A percentile compares a stretch with the other conserved stretches of the same genome.
phyloP scores from a whole-genome alignment of 2,797 vertebrate genomes.

The Lagocephalus sceleratus region DNA sequence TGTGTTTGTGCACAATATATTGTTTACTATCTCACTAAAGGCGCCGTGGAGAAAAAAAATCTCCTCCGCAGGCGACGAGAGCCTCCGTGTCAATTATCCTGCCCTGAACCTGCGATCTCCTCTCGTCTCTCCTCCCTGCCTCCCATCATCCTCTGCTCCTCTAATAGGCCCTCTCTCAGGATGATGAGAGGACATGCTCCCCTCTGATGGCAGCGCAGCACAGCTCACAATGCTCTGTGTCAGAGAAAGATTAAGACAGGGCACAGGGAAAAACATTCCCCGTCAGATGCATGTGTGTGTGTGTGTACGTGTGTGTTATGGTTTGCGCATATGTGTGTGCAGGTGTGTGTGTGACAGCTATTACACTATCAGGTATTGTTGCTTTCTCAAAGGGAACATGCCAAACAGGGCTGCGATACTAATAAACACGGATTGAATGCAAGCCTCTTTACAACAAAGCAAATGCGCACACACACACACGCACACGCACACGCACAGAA shows the following conservation, averaged over 20 bases:
- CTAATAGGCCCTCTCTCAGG: slow-evolving; percentile 73
- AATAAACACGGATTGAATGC: slow-evolving; percentile 80
- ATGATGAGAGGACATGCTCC: slow-evolving; percentile 76
- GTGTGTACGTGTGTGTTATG: slow-evolving; percentile 17
- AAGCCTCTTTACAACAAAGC: slow-evolving; percentile 68
- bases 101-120: slow-evolving; percentile 74
- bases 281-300: slow-evolving; percentile 39
- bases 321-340: no score
- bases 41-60: slow-evolving; percentile 35
- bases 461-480: slow-evolving; percentile 21
- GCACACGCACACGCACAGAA: slow-evolving; percentile 4
- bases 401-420: slow-evolving; percentile 73
- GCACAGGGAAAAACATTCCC: slow-evolving; percentile 70
- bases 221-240: slow-evolving; percentile 68
- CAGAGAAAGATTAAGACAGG: slow-evolving; percentile 77
- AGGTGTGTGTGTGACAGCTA: slow-evolving; percentile 64
- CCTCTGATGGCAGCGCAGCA: slow-evolving; percentile 74
- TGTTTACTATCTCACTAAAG: slow-evolving; percentile 71
- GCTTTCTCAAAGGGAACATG: slow-evolving; percentile 73
- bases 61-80: slow-evolving; percentile 67
- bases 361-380: slow-evolving; percentile 78
- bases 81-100: slow-evolving; percentile 77
- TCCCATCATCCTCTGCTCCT: slow-evolving; percentile 70
- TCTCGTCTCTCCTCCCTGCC: slow-evolving; percentile 69
- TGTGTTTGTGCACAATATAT: slow-evolving; percentile 51